A percentile compares a stretch with the other conserved stretches of the same genome.
phyloP scores from a whole-genome alignment of 53 echinoderm and acorn worm genomes.

The Temnopleurus reevesii region DNA sequence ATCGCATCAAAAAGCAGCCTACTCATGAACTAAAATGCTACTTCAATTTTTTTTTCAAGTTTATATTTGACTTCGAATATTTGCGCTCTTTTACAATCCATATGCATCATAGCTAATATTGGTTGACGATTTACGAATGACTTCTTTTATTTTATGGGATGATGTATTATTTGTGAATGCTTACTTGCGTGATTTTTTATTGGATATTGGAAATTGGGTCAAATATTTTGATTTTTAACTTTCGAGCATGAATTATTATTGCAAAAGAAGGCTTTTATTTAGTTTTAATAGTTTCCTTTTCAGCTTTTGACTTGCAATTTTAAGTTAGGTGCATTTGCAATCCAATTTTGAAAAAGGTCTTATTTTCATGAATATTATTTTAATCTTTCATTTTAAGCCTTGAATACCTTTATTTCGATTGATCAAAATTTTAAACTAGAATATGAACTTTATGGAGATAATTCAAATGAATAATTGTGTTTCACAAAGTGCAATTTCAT shows the following conservation, averaged over 20 bases:
- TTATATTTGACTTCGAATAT: no score
- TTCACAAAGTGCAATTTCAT: background rate
- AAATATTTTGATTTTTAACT: no score
- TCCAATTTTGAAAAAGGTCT: background rate
- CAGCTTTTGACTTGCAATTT: background rate
- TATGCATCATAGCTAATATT: no score
- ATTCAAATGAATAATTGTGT: background rate
- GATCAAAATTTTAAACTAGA: background rate
- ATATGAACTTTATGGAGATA: background rate
- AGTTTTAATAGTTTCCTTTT: background rate
- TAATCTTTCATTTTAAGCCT: background rate
- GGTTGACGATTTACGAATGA: background rate
- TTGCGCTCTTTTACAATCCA: no score
- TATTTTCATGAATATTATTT: background rate
- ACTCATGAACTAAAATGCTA: no score
- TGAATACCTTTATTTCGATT: background rate
- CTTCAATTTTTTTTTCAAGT: no score
- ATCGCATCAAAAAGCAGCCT: no score
- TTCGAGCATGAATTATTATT: background rate
- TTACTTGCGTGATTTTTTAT: background rate
- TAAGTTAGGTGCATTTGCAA: background rate
- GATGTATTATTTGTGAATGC: background rate
- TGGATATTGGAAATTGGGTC: background rate
- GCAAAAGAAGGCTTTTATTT: background rate
- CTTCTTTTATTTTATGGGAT: background rate